Evolutionary conservation across 2,797 vertebrate genomes (phyloP).

Genomic region (Babyrousa celebensis): DNA sequence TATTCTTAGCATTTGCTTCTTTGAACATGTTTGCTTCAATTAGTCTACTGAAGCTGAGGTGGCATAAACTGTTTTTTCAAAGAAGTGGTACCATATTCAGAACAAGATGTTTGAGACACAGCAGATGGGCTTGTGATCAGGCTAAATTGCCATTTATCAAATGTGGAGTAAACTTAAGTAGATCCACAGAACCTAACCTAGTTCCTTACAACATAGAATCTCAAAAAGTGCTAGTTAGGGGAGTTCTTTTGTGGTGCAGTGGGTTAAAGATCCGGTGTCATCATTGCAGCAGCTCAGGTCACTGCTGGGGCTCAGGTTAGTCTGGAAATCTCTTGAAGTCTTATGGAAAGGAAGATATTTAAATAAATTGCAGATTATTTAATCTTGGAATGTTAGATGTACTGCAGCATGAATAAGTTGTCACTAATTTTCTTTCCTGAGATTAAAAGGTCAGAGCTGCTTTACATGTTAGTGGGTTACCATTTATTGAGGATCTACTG

Average conservation of each 20-base stretch:
- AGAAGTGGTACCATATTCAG: slow-evolving; percentile 60
- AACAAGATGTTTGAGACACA: slow-evolving; percentile 57
- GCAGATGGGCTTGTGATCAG: slow-evolving; percentile 61
- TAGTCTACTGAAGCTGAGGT: slow-evolving; percentile 72
- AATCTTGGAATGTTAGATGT: slow-evolving; percentile 6
- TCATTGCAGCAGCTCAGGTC: no score
- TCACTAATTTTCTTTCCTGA: slow-evolving; percentile 42
- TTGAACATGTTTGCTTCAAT: slow-evolving; percentile 79
- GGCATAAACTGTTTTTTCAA: slow-evolving; percentile 46
- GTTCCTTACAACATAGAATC: background rate
- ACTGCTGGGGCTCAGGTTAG: no score
- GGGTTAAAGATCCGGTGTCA: no score
- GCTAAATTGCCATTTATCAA: slow-evolving; percentile 58
- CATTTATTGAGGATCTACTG: background rate
- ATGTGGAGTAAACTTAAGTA: slow-evolving; percentile 69
- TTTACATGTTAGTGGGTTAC: background rate
- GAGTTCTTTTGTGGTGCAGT: no score
- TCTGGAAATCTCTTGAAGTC: background rate
- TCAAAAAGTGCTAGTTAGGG: background rate
- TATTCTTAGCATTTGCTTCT: slow-evolving; percentile 69
- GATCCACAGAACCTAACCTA: background rate
- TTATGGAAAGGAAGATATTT: slow-evolving; percentile 25
- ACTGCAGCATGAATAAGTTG: background rate
- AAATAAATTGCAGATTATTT: slow-evolving; percentile 16
- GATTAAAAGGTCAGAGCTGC: slow-evolving; percentile 28